Base-by-base conservation (phyloP, 2,113 vertebrate genomes). In the Thunnus maccoyii region DNA sequence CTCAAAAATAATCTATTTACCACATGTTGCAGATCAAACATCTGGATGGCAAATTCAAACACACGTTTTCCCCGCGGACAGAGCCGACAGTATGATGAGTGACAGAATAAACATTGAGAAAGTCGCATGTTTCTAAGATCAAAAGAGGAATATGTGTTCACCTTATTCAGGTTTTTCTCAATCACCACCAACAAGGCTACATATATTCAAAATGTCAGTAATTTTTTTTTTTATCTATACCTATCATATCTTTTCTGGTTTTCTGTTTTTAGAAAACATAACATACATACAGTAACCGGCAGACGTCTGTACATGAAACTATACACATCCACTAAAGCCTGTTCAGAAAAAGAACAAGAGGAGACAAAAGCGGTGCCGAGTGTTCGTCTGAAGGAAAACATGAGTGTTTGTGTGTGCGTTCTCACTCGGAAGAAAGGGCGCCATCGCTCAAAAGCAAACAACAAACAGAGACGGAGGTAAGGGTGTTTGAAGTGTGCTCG, bases 251-350 rank as follows among this genome's bases (percentile, higher is more conserved):
- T 66, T 76, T 48, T 85, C 50, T 54, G 41, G 1, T 83, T 83
- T 82, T 79, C 52, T 66, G 41, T 74, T 81, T 74, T 62, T 22
- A 64, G 65, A 82, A 80, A 72, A 47, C n/a, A 75, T 80, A 87
- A 83, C 18, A 22, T 30, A 88, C 71, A 82, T 6, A 86, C 20
- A 56, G 15, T 25, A 83, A 86, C 46, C 32, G 41, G 65, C 54
- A 65, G 76, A 84, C 22, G 51, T 6, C 72, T 87, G 76, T 76
- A 90, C 86, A 89, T 57, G 47, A 71, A 89, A 76, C 58, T 84
- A 85, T 80, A 85, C 67, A 82, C 77, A 64, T 68, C 67, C 78
- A 85, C 57, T 57, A 41, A 58, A 85, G 50, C 56, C 77, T 44
- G 57, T 32, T 54, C 16, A 72, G 54, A 48, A 74, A 47, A 56